A percentile compares a stretch with the other conserved stretches of the same genome.
Evolutionary conservation across 2,888 invertebrate species (phyloP).

Genomic region (Andrena trimmerana): DNA sequence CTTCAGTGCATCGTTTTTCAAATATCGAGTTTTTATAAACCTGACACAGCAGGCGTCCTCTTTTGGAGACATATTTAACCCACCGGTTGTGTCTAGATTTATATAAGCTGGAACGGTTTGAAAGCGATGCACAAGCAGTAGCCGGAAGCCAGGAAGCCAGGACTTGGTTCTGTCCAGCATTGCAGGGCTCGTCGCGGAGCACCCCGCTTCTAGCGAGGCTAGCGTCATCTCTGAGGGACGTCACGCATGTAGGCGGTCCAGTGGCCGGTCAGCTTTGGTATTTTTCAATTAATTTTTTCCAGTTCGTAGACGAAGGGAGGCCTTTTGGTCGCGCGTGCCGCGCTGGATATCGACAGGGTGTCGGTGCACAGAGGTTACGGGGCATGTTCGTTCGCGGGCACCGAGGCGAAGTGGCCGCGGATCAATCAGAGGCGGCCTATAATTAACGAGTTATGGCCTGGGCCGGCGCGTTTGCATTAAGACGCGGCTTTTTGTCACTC

Average conservation of each 20-base stretch:
- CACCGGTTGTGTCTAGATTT: no score
- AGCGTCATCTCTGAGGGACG: neutral
- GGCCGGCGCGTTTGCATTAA: conserved; percentile 83
- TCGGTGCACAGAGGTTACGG: conserved; percentile 69
- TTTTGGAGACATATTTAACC: no score
- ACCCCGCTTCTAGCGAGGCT: neutral
- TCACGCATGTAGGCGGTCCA: conserved; percentile 16
- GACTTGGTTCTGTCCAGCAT: no score
- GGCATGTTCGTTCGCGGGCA: conserved; percentile 50
- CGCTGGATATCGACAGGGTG: conserved; percentile 80
- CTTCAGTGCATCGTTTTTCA: no score
- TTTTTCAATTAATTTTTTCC: conserved; percentile 83
- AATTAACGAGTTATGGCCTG: conserved; percentile 84
- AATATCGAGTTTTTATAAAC: no score
- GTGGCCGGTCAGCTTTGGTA: conserved; percentile 61
- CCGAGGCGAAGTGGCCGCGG: conserved; percentile 76
- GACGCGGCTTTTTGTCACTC: conserved; percentile 84
- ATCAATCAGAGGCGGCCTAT: conserved; percentile 85
- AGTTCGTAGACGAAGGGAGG: neutral
- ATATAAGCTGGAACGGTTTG: no score
- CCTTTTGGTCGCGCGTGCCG: conserved; percentile 77
- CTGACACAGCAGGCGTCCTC: no score
- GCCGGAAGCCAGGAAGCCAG: no score
- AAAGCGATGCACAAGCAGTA: no score
- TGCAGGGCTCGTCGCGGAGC: no score